Base-by-base conservation (phyloP, 2,888 invertebrate species). In the Campopleginae sp. region DNA sequence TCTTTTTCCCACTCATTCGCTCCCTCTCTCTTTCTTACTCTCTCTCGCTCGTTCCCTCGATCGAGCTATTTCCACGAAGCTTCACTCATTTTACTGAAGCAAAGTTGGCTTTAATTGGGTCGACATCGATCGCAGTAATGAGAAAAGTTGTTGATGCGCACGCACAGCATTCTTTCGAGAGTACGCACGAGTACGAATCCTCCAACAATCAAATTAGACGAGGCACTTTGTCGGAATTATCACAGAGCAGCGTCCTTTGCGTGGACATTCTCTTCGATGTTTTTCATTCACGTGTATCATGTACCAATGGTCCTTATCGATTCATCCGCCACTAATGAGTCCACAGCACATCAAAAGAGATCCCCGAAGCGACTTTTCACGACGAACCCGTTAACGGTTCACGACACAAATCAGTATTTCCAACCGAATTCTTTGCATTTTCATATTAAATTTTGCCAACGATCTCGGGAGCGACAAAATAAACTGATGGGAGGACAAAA, bases 61-160 rank as follows among this genome's bases (percentile, higher is more conserved):
- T 51, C 27, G 58, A 58, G 58, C 54, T 51, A 7, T 66, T 42
- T 54, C 42, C 8, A 27, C 51, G 10, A 8, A 61, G 66, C 71
- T 66, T 77, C 63, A 44, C 83, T 80, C 80, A 72, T 70, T 54
- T 68, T 38, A 68, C 46, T 42, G 31, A 51, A 80, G 80, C 61
- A 82, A 90, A 91, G 91, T 91, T 90, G 88, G 88, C 87, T 90
- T 91, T 92, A 92, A 92, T 92, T 92, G 90, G 90, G 90, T 91
- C 90, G 87, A 90, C 90, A 92, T 92, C 91, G 91, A 92, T 92
- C 91, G 89, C 87, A 87, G 88, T 91, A 92, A 92, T 92, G 92
- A 92, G 91, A 92, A 92, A 92, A 92, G 91, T 92, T 92, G 85
- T 85, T 85, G 87, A 85, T 82, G 83, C 86, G 85, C 84, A 86